Evolutionary conservation across 2,797 vertebrate genomes (phyloP), one percentile per base, ranked within the genome.

Genomic region (Coilia nasus): DNA sequence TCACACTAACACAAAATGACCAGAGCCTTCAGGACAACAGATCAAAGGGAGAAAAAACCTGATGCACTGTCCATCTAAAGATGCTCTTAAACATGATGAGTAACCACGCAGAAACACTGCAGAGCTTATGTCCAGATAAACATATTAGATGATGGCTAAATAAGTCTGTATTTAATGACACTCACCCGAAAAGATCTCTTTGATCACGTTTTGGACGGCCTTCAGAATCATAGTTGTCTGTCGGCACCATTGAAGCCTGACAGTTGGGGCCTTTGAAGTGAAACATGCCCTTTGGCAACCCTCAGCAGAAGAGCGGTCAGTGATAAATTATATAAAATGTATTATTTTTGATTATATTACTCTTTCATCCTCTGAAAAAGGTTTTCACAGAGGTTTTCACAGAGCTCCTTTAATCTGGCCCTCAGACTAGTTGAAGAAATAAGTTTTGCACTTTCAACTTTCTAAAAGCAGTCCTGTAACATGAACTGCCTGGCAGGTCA

Each of bases 251-350:
- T 93, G 91, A 89, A 93, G 89, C 90, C 91, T 91, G 92, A 93
- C 91, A 93, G 94, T 90, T 87, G 92, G 92, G 89, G 82, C 86
- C 92, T 96, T 95, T 95, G 92, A 96, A 94, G 92, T 95, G 91
- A 92, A 94, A 91, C 91, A 93, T 93, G 89, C 93, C 94, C 93
- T 93, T 89, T 92, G 93, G 94, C 92, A 91, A 93, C 93, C 91
- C 84, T 87, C 86, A 84, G 83, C 85, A 89, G 82, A 88, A 86
- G 59, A 89, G 83, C 85, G 87, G 90, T 87, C 85, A 84, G 82
- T 89, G 87, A 85, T 91, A 91, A 94, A 94, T 92, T 91, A 92
- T 93, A 91, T 84, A 87, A 87, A 90, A 89, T 87, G 80, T 86
- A 90, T 90, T 86, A 90, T 90, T 89, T 86, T 71, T 90, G 14